Percentiles rank a stretch among this genome's conserved stretches.
phyloP scores from a whole-genome alignment of 2,888 invertebrate genomes.

The Sarcophaga variegata region DNA sequence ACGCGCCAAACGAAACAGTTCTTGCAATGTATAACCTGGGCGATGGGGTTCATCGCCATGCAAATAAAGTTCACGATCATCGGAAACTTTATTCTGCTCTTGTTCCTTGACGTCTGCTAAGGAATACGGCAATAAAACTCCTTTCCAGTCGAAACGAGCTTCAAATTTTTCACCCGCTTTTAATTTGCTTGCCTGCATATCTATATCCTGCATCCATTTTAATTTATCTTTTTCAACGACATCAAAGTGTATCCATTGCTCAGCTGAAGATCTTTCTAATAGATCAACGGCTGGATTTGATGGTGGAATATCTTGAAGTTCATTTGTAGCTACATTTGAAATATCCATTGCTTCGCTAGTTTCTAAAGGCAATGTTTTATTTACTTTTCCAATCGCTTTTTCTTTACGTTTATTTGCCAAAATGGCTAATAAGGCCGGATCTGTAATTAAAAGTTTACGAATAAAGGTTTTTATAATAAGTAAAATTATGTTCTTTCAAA shows the following conservation, averaged over 20 bases:
- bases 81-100: constrained; percentile 75
- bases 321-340: background rate
- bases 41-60: constrained; percentile 96
- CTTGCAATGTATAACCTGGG: constrained; percentile 95
- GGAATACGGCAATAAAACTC: constrained; percentile 87
- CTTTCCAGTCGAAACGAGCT: constrained; percentile 92
- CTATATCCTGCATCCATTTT: constrained; percentile 91
- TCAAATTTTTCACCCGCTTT: constrained; percentile 86
- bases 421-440: constrained; percentile 77
- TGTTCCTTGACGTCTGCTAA: constrained; percentile 16
- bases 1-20: constrained; percentile 90
- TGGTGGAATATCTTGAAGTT: constrained; percentile 59
- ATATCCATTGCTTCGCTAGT: constrained; percentile 44
- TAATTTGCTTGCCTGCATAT: constrained; percentile 84
- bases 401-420: constrained; percentile 73
- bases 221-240: constrained; percentile 93
- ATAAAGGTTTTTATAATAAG: too few species aligned
- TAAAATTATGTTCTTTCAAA: too few species aligned
- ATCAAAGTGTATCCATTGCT: constrained; percentile 93
- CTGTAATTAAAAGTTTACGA: constrained; percentile 66
- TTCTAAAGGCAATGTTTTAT: background rate
- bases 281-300: constrained; percentile 83
- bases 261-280: constrained; percentile 84
- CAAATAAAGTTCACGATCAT: constrained; percentile 89
- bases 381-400: constrained; percentile 42